Conservation (phyloP, 1,140 invertebrate species). For the Leucophenga varia region DNA sequence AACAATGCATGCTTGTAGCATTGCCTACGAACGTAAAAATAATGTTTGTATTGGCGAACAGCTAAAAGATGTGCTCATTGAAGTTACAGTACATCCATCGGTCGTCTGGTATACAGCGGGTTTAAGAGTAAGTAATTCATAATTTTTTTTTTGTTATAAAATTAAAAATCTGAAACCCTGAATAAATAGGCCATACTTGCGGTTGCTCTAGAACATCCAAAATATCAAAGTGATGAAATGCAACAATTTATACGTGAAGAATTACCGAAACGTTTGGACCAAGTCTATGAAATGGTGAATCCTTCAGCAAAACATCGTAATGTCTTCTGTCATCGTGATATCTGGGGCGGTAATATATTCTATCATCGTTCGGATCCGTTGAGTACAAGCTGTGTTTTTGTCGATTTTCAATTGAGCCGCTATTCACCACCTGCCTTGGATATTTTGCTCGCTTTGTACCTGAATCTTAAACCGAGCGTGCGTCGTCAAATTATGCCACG, state of each 20-base stretch:
- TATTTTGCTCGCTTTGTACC: constrained; percentile 47
- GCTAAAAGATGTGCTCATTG: constrained; percentile 32
- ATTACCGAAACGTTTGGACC: constrained; percentile 37
- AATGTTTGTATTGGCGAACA: constrained; percentile 46
- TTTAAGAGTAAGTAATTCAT: constrained; percentile 20
- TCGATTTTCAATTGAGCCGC: constrained; percentile 63
- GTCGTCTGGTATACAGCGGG: constrained; percentile 39
- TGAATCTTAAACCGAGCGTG: constrained; percentile 31
- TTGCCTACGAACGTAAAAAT: constrained; percentile 38
- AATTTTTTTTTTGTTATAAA: background rate
- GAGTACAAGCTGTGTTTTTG: constrained; percentile 58
- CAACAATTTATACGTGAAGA: constrained; percentile 34
- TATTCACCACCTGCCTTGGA: constrained; percentile 63
- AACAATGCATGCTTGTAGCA: constrained; percentile 52
- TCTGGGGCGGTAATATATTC: constrained; percentile 66
- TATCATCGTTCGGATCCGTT: constrained; percentile 59
- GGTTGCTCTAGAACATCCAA: constrained; percentile 33
- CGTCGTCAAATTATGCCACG: constrained; percentile 19
- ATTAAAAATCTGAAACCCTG: too few species aligned
- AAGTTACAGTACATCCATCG: constrained; percentile 34
- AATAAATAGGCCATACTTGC: constrained; percentile 40
- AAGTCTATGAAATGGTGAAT: constrained; percentile 45
- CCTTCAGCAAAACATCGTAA: constrained; percentile 54
- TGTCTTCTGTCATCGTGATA: constrained; percentile 64
- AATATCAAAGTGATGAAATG: constrained; percentile 10